These are phyloP conservation scores for Acholoe squamosa DNA, from an alignment of 2,888 invertebrate species.

Conservation along the genomic window DNA sequence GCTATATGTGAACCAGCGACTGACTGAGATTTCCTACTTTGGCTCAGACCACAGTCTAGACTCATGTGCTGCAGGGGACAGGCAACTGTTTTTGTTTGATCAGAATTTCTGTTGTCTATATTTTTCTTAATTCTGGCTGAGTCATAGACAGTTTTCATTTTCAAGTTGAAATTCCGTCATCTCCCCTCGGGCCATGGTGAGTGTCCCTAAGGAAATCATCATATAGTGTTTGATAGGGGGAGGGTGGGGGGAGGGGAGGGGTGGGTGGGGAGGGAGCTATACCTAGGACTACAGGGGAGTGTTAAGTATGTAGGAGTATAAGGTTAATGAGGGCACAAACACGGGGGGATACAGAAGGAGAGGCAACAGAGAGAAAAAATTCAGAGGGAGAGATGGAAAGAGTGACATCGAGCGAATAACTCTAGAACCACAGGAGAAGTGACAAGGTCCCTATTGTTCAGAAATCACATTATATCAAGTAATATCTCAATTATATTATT, in stretches of 20 bases:
- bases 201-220: slow-evolving; percentile 23
- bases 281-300: background rate
- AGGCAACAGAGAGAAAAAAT: too few species aligned
- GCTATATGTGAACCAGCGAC: background rate
- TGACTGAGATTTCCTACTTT: background rate
- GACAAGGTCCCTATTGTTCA: too few species aligned
- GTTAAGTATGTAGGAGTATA: background rate
- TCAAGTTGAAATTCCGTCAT: background rate
- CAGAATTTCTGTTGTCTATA: background rate
- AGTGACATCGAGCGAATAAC: too few species aligned
- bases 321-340: background rate
- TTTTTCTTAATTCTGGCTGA: background rate
- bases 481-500: too few species aligned
- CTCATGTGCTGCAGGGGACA: background rate
- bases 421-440: too few species aligned
- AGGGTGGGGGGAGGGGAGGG: background rate
- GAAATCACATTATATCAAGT: too few species aligned
- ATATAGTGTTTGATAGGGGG: background rate
- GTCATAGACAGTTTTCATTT: background rate
- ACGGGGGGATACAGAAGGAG: too few species aligned
- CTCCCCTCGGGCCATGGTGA: background rate
- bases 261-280: background rate
- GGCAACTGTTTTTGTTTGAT: background rate
- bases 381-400: too few species aligned
- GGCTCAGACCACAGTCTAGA: background rate